Conservation (phyloP, 1,140 invertebrate species). For the Scaptomyza hsui region DNA sequence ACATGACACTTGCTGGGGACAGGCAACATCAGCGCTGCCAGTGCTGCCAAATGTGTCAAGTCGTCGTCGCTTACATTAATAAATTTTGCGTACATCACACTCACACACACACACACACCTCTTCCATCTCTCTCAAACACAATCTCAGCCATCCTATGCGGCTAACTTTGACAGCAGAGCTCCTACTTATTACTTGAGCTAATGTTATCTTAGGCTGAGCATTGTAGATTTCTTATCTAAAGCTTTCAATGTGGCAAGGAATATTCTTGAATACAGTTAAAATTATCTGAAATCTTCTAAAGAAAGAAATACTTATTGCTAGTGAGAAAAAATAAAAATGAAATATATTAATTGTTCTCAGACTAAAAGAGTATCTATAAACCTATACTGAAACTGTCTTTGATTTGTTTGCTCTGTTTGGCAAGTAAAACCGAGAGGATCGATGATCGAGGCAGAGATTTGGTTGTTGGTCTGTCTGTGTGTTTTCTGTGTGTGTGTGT, state of each 20-base stretch:
- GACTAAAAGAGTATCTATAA: not conserved
- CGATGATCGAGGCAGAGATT: conserved; percentile 8
- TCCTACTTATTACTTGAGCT: conserved; percentile 1
- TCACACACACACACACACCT: conserved; percentile 1
- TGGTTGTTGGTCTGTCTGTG: conserved; percentile 4
- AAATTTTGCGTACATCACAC: conserved; percentile 66
- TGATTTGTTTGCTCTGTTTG: conserved; percentile 28
- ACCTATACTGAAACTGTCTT: not conserved
- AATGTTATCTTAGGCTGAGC: not conserved
- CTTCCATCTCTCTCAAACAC: conserved; percentile 3
- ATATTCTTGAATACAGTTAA: not conserved
- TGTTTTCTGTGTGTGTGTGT: not conserved
- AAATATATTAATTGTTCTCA: too few species aligned
- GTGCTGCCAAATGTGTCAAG: conserved; percentile 67
- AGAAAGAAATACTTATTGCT: too few species aligned
- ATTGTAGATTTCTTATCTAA: conserved; percentile 1
- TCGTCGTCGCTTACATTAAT: conserved; percentile 54
- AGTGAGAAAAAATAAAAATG: too few species aligned
- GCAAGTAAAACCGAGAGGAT: not conserved
- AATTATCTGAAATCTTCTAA: too few species aligned
- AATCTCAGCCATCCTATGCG: not conserved
- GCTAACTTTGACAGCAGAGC: not conserved
- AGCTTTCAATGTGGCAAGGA: not conserved
- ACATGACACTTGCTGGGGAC: conserved; percentile 56
- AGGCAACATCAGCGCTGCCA: conserved; percentile 60